phyloP scores from a whole-genome alignment of 2,113 vertebrate species.

The Rynchops niger region DNA sequence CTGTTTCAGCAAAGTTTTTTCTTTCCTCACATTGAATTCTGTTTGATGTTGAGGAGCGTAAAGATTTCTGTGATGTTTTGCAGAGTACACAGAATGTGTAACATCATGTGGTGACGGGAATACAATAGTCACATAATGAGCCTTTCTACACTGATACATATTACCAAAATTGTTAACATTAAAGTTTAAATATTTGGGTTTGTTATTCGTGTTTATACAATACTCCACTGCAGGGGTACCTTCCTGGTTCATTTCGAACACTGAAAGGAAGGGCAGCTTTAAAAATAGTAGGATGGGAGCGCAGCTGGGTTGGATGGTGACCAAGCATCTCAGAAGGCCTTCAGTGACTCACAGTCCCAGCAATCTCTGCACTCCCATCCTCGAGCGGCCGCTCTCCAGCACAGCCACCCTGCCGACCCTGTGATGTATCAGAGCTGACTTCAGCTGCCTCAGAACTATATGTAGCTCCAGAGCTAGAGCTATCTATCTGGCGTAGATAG shows the following conservation, averaged over 20 bases:
- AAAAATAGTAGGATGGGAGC: not conserved
- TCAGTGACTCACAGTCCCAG: not conserved
- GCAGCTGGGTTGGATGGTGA: constrained; percentile 10
- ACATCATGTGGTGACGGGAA: not conserved
- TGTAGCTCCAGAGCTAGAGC: not conserved
- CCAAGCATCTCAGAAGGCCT: not conserved
- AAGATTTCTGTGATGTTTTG: not conserved
- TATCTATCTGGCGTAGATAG: not conserved
- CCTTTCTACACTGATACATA: not conserved
- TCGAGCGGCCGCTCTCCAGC: not conserved
- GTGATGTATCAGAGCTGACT: not conserved
- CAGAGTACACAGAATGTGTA: not conserved
- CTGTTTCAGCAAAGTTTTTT: not conserved
- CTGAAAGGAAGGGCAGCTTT: not conserved
- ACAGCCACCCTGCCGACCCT: not conserved
- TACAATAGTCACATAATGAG: not conserved
- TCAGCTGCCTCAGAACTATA: not conserved
- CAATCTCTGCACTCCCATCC: not conserved
- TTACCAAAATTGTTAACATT: not conserved
- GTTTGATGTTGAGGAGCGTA: not conserved
- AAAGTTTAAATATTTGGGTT: not conserved
- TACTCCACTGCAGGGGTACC: not conserved
- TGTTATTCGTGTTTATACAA: not conserved
- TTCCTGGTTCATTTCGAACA: not conserved
- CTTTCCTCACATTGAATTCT: not conserved